Evolutionary conservation across 2,888 invertebrate genomes (phyloP).

Genomic region (Chrysolina oricalcia): DNA sequence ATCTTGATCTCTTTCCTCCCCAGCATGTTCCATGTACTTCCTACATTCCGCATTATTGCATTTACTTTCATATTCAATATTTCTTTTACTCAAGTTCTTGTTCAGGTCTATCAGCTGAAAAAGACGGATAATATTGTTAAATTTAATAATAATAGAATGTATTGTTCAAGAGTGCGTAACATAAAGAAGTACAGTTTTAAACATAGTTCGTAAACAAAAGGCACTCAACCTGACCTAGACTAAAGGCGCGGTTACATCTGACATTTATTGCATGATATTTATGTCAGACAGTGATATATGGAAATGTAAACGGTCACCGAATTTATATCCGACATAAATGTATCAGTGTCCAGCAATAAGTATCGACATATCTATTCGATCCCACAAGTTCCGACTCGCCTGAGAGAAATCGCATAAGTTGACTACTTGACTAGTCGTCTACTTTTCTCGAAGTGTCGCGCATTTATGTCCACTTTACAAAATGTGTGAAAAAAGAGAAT

Average conservation of each 20-base stretch:
- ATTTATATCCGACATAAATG: background rate
- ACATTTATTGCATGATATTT: background rate
- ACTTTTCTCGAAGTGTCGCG: slow-evolving; percentile 12
- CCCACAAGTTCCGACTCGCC: background rate
- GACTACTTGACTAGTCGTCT: background rate
- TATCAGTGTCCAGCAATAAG: background rate
- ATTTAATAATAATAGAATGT: too few species aligned
- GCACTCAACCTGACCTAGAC: too few species aligned
- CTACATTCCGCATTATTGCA: slow-evolving; percentile 53
- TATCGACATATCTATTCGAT: background rate
- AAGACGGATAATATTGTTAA: slow-evolving; percentile 9
- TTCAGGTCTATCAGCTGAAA: slow-evolving; percentile 61
- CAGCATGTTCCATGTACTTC: slow-evolving; percentile 40
- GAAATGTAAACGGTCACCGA: background rate
- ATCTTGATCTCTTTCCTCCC: slow-evolving; percentile 40
- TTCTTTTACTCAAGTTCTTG: slow-evolving; percentile 55
- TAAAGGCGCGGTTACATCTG: background rate
- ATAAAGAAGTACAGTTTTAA: too few species aligned
- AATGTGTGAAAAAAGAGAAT: slow-evolving; percentile 34
- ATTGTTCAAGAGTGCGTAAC: too few species aligned
- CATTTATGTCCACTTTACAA: background rate
- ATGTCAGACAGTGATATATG: background rate
- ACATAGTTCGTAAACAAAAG: too few species aligned
- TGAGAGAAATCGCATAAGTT: background rate
- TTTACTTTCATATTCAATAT: slow-evolving; percentile 40